These are phyloP conservation scores for Amaurobius ferox DNA, from an alignment of 2,888 invertebrate species.

Conservation along the genomic window DNA sequence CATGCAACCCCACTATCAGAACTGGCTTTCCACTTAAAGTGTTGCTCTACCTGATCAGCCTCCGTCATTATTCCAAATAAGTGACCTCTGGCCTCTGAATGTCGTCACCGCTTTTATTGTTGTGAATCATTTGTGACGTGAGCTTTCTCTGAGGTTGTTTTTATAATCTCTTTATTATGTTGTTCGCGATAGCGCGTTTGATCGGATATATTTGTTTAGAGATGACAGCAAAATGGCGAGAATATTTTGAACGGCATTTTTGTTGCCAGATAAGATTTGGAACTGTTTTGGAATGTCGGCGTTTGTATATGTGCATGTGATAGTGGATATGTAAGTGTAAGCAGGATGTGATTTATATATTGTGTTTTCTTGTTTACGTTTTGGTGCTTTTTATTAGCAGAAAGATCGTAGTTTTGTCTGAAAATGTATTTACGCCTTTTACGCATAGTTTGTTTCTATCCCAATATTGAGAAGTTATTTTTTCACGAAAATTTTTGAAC, in stretches of 20 bases:
- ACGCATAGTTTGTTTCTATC: too few relatives aligned
- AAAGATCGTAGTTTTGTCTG: too few relatives aligned
- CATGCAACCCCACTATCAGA: too few relatives aligned
- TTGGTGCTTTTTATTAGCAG: too few relatives aligned
- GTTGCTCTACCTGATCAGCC: neutral
- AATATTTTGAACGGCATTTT: neutral
- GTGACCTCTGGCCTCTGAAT: constrained; percentile 1
- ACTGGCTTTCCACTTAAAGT: too few relatives aligned
- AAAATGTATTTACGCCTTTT: too few relatives aligned
- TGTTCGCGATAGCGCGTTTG: neutral
- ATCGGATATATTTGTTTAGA: constrained; percentile 1
- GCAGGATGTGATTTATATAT: too few relatives aligned
- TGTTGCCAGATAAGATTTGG: neutral
- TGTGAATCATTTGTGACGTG: constrained; percentile 9
- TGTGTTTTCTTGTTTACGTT: too few relatives aligned
- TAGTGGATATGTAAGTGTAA: too few relatives aligned
- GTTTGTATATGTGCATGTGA: neutral
- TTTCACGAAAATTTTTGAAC: too few relatives aligned
- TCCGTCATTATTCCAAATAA: neutral
- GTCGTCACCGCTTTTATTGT: constrained; percentile 30
- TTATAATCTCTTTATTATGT: constrained; percentile 14
- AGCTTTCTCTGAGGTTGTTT: neutral
- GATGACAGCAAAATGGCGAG: neutral
- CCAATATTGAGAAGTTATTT: too few relatives aligned
- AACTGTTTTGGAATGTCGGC: neutral